Evolutionary conservation across 1,140 invertebrate species (phyloP).

Genomic region (Triops longicaudatus): DNA sequence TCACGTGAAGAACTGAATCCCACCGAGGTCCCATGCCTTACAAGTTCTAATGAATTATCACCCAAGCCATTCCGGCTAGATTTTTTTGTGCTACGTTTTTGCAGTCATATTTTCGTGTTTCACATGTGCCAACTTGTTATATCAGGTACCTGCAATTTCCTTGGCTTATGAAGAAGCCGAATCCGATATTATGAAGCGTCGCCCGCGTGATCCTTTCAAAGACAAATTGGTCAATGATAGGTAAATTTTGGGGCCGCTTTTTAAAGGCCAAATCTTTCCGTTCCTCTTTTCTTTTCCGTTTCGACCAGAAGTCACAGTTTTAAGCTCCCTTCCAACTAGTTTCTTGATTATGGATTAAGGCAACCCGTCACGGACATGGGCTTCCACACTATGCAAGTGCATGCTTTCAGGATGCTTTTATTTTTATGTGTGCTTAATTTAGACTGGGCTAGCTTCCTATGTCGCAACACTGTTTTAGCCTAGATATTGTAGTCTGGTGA

Average conservation of each 20-base stretch:
- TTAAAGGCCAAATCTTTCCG: conserved; percentile 19
- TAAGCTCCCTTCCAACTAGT: neutral
- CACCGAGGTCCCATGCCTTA: too few species aligned
- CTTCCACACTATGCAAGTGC: neutral
- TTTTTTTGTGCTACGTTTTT: neutral
- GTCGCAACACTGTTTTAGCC: neutral
- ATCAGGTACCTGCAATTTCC: conserved; percentile 92
- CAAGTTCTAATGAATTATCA: too few species aligned
- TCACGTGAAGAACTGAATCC: too few species aligned
- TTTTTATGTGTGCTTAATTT: neutral
- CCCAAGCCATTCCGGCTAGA: neutral
- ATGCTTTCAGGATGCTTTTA: neutral
- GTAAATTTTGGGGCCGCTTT: conserved; percentile 46
- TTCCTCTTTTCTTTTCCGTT: conserved; percentile 7
- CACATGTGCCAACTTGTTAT: neutral
- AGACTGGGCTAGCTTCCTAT: neutral
- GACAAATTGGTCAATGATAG: conserved; percentile 99
- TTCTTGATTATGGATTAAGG: neutral
- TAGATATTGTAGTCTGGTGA: neutral
- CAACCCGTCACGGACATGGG: conserved; percentile 4
- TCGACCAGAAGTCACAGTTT: neutral
- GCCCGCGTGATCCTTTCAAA: conserved; percentile 83
- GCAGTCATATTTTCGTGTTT: conserved; percentile 17
- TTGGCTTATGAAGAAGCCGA: conserved; percentile 97
- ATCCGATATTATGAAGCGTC: conserved; percentile 98